A percentile compares a stretch with the other conserved stretches of the same genome.
phyloP scores from a whole-genome alignment of 1,140 invertebrate species.

The Hylaeus volcanicus region DNA sequence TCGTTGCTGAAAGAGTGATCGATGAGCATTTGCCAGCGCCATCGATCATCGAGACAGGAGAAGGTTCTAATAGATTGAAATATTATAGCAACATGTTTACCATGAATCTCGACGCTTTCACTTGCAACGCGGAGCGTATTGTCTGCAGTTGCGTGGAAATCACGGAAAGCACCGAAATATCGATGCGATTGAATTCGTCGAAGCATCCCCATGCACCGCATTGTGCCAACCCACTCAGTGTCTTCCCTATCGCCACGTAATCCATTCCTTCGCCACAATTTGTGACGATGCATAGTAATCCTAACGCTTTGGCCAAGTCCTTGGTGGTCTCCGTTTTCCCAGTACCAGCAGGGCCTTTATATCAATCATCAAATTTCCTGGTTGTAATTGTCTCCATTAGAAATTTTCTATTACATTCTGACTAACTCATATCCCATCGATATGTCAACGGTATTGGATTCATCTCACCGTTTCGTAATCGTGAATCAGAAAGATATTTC shows the following conservation, averaged over 20 bases:
- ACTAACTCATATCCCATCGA: no score
- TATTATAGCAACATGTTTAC: conserved; percentile 72
- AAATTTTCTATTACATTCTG: no score
- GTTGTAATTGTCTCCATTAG: neutral
- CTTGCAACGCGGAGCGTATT: conserved; percentile 90
- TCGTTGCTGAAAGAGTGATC: no score
- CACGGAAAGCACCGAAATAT: conserved; percentile 93
- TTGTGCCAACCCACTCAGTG: conserved; percentile 86
- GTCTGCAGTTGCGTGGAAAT: conserved; percentile 95
- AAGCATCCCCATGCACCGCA: conserved; percentile 95
- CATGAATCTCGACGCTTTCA: conserved; percentile 87
- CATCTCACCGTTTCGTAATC: no score
- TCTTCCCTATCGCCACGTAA: conserved; percentile 91
- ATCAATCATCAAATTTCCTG: neutral
- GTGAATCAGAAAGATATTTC: no score
- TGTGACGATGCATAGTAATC: conserved; percentile 92
- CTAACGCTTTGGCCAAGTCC: conserved; percentile 93
- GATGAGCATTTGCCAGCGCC: no score
- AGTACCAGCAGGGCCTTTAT: conserved; percentile 87
- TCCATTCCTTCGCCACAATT: conserved; percentile 97
- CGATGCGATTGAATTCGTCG: conserved; percentile 95
- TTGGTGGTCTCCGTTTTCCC: conserved; percentile 96
- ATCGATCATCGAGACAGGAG: no score
- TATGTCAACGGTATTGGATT: no score
- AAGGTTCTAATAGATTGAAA: no score